Evolutionary conservation across 2,797 vertebrate species (phyloP), one percentile per base, ranked within the genome.

Genomic region (Merluccius polli): DNA sequence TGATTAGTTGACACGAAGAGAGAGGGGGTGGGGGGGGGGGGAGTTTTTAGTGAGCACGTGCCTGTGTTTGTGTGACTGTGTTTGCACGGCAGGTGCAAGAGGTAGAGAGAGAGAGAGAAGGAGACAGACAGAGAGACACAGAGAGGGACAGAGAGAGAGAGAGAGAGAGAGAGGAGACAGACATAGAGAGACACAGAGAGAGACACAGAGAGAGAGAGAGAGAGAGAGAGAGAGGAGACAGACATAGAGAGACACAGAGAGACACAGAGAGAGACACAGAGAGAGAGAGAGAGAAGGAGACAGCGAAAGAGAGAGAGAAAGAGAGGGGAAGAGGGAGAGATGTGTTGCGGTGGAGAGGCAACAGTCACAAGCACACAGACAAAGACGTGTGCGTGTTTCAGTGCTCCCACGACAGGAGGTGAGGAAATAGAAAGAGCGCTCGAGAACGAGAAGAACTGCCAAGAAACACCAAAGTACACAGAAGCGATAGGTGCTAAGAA

Each of bases 1-100:
- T 87, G 89, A 93, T 91, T 91, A 90, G 89, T 35, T 88, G 88
- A 89, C 87, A 85, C 86, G 85, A 88, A 84, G 79, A 67, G 38
- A 16, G 35, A 27, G 35, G 32, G 35, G 30, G n/a, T 0, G 82
- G 2, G 77, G 31, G 75, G 75, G 70, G 82, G 73, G 1, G 73
- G 75, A 4, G 73, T 29, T 38, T 73, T 12, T 36, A 12, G 31
- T 31, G 71, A n/a, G 35, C 38, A 21, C 13, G 76, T 41, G 72
- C 29, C 63, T 18, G 74, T 48, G 78, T n/a, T 70, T 73, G 67
- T 24, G 65, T 15, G 44, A 30, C 27, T 52, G 38, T 73, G 71
- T 35, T 30, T 33, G 72, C 59, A 31, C 21, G 38, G 38, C 38
- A 11, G 38, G 38, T 41, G 15, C 15, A 41, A 15, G 13, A 16